Percentiles rank a stretch among this genome's conserved stretches.
These are phyloP conservation scores for Plutella xylostella DNA, from an alignment of 2,888 invertebrate species.

Conservation along the genomic window DNA sequence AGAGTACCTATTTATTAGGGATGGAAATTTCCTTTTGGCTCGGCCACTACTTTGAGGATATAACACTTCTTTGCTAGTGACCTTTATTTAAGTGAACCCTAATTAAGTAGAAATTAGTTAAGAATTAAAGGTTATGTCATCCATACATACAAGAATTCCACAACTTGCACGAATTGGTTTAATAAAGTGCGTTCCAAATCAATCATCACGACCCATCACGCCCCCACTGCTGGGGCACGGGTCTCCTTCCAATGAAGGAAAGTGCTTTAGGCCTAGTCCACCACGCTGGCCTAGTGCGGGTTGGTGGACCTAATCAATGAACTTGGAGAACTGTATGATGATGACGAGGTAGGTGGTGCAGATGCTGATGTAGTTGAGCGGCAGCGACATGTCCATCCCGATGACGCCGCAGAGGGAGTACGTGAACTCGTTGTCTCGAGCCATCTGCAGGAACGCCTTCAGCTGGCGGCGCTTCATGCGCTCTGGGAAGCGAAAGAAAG, in stretches of 20 bases:
- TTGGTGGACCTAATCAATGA: slow-evolving; percentile 49
- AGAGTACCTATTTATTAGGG: background rate
- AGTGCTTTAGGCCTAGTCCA: background rate
- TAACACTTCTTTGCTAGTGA: background rate
- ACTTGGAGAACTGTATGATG: slow-evolving; percentile 52
- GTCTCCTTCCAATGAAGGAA: background rate
- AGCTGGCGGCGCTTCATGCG: slow-evolving; percentile 40
- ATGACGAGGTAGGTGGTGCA: slow-evolving; percentile 54
- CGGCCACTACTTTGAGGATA: background rate
- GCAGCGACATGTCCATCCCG: slow-evolving; percentile 48
- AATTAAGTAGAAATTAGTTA: background rate
- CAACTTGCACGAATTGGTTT: background rate
- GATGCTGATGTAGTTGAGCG: slow-evolving; percentile 44
- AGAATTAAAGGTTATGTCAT: background rate
- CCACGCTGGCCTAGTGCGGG: too few species aligned
- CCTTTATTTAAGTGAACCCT: background rate
- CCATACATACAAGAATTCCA: background rate
- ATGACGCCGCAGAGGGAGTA: slow-evolving; percentile 47
- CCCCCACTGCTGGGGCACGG: background rate
- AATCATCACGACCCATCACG: background rate
- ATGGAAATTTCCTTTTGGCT: background rate
- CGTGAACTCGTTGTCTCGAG: slow-evolving; percentile 41
- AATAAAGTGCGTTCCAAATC: background rate
- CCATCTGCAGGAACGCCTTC: slow-evolving; percentile 47
- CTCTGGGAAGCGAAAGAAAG: slow-evolving; percentile 32